These are phyloP conservation scores for Microtus ochrogaster DNA, from an alignment of 2,113 vertebrate genomes.

Conservation along the genomic window DNA sequence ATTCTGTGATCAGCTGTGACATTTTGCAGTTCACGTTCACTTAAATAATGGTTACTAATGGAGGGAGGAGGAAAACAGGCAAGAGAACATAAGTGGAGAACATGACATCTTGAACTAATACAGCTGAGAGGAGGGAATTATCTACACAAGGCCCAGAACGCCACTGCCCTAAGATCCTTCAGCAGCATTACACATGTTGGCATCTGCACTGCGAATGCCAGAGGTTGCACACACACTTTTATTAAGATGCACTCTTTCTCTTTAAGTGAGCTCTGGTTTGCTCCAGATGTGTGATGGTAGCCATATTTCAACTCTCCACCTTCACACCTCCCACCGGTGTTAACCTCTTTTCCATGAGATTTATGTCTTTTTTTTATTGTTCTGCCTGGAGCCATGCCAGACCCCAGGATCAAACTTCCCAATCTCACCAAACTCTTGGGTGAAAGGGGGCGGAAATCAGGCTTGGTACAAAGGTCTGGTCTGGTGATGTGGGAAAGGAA, in stretches of 20 bases:
- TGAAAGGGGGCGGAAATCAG: constrained; percentile 81
- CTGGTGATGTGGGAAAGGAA: constrained; percentile 84
- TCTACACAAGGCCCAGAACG: not conserved
- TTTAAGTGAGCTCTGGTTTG: constrained; percentile 33
- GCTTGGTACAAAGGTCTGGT: constrained; percentile 81
- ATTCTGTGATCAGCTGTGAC: not conserved
- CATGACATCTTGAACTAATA: not conserved
- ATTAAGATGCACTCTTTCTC: not conserved
- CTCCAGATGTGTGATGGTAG: constrained; percentile 71
- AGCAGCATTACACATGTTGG: not conserved
- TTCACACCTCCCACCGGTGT: constrained; percentile 67
- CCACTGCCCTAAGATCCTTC: not conserved
- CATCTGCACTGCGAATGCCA: not conserved
- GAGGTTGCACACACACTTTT: not conserved
- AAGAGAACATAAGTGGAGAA: not conserved
- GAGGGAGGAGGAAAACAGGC: not conserved
- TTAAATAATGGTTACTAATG: not conserved
- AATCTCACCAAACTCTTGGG: constrained; percentile 73
- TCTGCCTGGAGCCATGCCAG: constrained; percentile 84
- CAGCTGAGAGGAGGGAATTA: not conserved
- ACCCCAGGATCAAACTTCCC: constrained; percentile 78
- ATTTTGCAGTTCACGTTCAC: not conserved
- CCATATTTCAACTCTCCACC: constrained; percentile 78
- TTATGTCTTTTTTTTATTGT: constrained; percentile 85
- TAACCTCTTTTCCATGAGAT: constrained; percentile 79